Evolutionary conservation across 2,888 invertebrate genomes (phyloP), one percentile per base, ranked within the genome.

Genomic region (Monopis laevigella): DNA sequence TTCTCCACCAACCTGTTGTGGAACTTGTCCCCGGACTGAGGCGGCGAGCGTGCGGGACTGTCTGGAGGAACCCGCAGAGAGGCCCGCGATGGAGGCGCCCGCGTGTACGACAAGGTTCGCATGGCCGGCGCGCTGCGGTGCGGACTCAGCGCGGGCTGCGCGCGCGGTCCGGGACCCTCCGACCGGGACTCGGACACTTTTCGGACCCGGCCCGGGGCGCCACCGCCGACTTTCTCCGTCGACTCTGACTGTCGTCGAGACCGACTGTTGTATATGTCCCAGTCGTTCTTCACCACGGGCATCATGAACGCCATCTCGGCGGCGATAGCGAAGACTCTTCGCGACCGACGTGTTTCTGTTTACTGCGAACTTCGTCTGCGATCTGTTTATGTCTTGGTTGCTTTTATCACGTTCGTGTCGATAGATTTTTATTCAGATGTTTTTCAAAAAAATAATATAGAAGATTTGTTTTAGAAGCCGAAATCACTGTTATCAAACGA

Each of bases 271-370:
- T 94, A 94, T 61, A 94, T 93, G 70, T 94, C 92, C 86, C 91
- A 94, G 71, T 94, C 93, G 82, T 93, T 94, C 83, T 93, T 93
- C 80, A 94, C 87, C 51, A 94, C 93, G 44, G 93, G 94, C 92
- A 94, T 93, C 93, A 93, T 93, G 82, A 94, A 94, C 84, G 94
- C 94, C 94, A 94, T 94, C 73, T 71, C 74, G 70, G 59, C 71
- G 74, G 54, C 55, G 61, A 55, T 50, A 52, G 63, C 67, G 68
- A 70, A 63, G 56, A 51, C 62, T 72, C 75, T 63, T 72, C 56
- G 50, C 58, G 55, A 56, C 68, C 61, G 68, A 72, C 77, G 78
- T 78, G 68, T 77, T 78, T 66, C 66, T 54, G 56, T 54, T 54
- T 66, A 51, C 48, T 54, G 59, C 50, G 57, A 53, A 56, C 59